Evolutionary conservation across 2,113 vertebrate genomes (phyloP), one percentile per base, ranked within the genome.

Genomic region (Lepus europaeus): DNA sequence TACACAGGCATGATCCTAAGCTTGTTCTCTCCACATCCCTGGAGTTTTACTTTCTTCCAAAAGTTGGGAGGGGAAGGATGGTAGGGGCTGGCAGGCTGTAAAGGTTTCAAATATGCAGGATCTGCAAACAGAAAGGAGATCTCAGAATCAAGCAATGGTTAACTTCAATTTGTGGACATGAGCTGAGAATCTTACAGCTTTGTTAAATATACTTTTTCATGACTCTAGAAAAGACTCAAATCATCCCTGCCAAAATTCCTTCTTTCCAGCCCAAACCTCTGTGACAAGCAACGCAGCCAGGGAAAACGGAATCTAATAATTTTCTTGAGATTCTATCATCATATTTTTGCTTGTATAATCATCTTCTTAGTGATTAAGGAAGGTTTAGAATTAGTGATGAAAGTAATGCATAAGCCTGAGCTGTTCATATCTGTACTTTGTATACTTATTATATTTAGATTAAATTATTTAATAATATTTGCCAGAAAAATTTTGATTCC

Each of bases 281-380:
- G 1, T 91, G 51, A 91, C 36, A 70, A 19, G 19, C 53, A 59
- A n/a, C 8, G 84, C 11, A 80, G 17, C 45, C n/a, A 27, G 6
- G 14, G 36, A 56, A 89, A 4, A 77, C 3, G 29, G 12, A 27
- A 31, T 31, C 2, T 78, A 39, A 16, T 16, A 56, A 56, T 51
- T 49, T 93, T 72, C 20, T 72, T 73, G 33, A 36, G 45, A 12
- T 27, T 25, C 59, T 84, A 66, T 77, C 39, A 76, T 63, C 64
- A 74, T 79, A 10, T 45, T 64, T 87, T 72, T 83, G 8, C 59
- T 53, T 86, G 45, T 78, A 33, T 77, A 92, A 81, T 91, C 82
- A 81, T 86, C 77, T 85, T 86, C 77, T 85, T 84, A 78, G 56
- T 81, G 25, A 89, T n/a, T 83, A 39, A 73, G 6, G 2, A 78